phyloP scores from a whole-genome alignment of 2,797 vertebrate genomes.

The Lepus oiostolus region DNA sequence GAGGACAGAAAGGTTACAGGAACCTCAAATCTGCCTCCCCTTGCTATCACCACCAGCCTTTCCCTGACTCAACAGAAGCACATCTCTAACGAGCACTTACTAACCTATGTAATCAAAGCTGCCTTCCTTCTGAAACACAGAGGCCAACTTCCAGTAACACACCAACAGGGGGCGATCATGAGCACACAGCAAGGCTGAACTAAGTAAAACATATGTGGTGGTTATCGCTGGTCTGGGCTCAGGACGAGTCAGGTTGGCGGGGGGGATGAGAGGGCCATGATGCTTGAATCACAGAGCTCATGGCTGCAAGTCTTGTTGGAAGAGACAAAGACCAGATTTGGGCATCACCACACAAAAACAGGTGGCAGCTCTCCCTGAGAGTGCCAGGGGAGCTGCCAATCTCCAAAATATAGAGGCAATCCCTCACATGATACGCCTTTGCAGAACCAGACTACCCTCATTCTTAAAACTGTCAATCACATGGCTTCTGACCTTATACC shows the following conservation, averaged over 20 bases:
- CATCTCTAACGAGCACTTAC: neutral
- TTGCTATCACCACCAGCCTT: neutral
- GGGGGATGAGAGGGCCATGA: neutral
- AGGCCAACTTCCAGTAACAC: neutral
- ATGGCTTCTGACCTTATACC: neutral
- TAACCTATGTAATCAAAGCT: neutral
- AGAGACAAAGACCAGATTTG: neutral
- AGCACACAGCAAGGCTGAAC: neutral
- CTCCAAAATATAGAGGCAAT: neutral
- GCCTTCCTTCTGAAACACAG: conserved; percentile 20
- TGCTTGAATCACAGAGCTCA: neutral
- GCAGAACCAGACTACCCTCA: conserved; percentile 8
- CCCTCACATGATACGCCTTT: neutral
- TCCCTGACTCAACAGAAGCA: conserved; percentile 37
- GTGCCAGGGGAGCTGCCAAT: neutral
- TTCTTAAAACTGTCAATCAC: neutral
- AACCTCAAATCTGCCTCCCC: neutral
- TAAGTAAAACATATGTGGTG: neutral
- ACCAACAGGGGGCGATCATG: neutral
- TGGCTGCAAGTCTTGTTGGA: neutral
- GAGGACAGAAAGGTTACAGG: conserved; percentile 4
- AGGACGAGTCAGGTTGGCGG: neutral
- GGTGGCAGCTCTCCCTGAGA: neutral
- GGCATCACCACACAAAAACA: neutral
- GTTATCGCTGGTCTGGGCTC: neutral